These are phyloP conservation scores for Mesodorylaimus sp. DNA, from an alignment of 2,888 invertebrate species.

Conservation along the genomic window DNA sequence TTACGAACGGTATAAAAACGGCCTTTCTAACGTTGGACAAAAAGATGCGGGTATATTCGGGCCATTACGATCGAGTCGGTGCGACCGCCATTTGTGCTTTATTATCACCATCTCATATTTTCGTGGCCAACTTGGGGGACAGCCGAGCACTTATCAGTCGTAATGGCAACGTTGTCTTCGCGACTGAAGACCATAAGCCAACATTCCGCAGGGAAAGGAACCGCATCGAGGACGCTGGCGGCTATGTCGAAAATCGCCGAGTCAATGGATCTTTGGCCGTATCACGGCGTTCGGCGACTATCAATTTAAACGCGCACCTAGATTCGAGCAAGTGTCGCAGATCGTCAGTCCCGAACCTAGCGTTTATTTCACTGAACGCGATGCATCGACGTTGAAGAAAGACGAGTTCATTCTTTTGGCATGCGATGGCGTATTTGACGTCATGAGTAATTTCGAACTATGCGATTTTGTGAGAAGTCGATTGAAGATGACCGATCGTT, in stretches of 20 bases:
- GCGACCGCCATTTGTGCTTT: conserved; percentile 93
- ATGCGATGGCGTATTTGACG: conserved; percentile 97
- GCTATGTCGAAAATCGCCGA: conserved; percentile 73
- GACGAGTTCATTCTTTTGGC: conserved; percentile 92
- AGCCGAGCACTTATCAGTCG: conserved; percentile 59
- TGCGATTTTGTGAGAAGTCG: conserved; percentile 80
- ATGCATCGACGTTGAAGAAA: neutral
- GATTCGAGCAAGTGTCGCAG: conserved; percentile 75
- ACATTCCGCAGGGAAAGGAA: conserved; percentile 71
- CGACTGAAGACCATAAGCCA: conserved; percentile 88
- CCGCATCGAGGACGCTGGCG: conserved; percentile 71
- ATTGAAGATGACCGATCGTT: conserved; percentile 65
- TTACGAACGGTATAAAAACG: conserved; percentile 19
- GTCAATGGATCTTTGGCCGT: conserved; percentile 94
- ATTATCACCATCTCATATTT: conserved; percentile 58
- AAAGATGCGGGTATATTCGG: conserved; percentile 56
- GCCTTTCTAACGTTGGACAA: conserved; percentile 53
- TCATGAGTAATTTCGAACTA: conserved; percentile 86
- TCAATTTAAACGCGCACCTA: conserved; percentile 55
- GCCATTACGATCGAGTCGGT: conserved; percentile 79
- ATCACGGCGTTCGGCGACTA: conserved; percentile 86
- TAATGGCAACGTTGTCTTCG: conserved; percentile 59
- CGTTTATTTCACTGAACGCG: conserved; percentile 54
- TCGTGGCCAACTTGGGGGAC: conserved; percentile 49
- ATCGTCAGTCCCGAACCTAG: conserved; percentile 95